A percentile compares a stretch with the other conserved stretches of the same genome.
These are phyloP conservation scores for Chrysina gloriosa DNA, from an alignment of 2,888 invertebrate species.

Conservation along the genomic window DNA sequence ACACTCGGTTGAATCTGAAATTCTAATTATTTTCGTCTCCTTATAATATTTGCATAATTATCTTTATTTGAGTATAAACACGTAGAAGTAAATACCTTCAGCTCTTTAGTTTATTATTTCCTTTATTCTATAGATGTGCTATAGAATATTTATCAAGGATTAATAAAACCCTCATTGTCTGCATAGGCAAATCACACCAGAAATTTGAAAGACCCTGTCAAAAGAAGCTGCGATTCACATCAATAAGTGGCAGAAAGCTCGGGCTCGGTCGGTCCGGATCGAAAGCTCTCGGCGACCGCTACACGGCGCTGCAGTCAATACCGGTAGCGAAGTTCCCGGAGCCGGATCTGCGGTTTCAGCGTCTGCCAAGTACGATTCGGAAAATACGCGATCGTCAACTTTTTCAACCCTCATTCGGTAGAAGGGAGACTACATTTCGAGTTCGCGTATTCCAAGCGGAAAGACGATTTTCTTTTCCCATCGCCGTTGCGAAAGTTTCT, in stretches of 20 bases:
- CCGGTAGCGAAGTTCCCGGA: slow-evolving; percentile 47
- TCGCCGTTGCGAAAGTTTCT: no score
- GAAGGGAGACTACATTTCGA: not conserved
- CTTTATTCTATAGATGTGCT: not conserved
- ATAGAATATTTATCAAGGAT: not conserved
- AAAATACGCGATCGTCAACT: slow-evolving; percentile 27
- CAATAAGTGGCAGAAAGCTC: slow-evolving; percentile 51
- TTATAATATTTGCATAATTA: no score
- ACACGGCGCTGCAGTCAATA: slow-evolving; percentile 53
- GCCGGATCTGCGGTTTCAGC: slow-evolving; percentile 46
- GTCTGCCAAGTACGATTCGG: slow-evolving; percentile 23
- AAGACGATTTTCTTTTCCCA: no score
- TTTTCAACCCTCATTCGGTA: not conserved
- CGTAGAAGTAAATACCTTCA: not conserved
- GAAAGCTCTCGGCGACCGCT: slow-evolving; percentile 47
- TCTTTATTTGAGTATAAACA: no score
- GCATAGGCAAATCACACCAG: slow-evolving; percentile 29
- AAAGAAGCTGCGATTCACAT: slow-evolving; percentile 51
- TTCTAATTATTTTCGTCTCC: no score
- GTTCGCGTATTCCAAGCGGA: no score
- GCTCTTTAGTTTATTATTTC: not conserved
- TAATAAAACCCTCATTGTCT: slow-evolving; percentile 7
- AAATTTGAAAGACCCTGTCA: slow-evolving; percentile 40
- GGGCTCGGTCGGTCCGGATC: slow-evolving; percentile 46
- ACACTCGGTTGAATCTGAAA: no score